Percentiles rank a stretch among this genome's conserved stretches.
phyloP scores from a whole-genome alignment of 2,797 vertebrate genomes.

The Champsocephalus gunnari region DNA sequence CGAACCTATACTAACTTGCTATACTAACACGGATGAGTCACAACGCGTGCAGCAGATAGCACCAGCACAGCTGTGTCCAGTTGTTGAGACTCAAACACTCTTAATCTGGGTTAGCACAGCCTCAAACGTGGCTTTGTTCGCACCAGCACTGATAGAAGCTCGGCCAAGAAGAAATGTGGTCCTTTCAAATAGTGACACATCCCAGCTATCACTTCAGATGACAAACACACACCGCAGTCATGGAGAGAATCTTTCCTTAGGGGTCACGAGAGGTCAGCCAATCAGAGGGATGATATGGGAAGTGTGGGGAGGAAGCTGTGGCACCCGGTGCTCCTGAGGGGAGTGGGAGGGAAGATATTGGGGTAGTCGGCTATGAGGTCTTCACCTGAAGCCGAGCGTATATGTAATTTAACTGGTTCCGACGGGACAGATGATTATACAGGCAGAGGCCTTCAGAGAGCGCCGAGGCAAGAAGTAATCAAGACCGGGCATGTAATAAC shows the following conservation, averaged over 20 bases:
- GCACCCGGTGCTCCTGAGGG: background rate
- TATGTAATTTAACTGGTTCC: background rate
- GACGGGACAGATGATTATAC: background rate
- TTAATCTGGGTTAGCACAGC: constrained; percentile 20
- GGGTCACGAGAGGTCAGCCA: constrained; percentile 39
- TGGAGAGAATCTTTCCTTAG: constrained; percentile 46
- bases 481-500: background rate
- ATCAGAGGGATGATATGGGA: constrained; percentile 6
- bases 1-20: background rate
- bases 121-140: constrained; percentile 44
- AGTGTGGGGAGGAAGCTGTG: background rate
- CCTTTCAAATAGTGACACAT: constrained; percentile 29
- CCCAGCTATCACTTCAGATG: constrained; percentile 31
- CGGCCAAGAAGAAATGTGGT: constrained; percentile 37
- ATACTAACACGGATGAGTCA: background rate
- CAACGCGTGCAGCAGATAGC: background rate
- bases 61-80: constrained; percentile 37
- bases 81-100: constrained; percentile 31
- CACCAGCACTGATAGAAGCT: constrained; percentile 30
- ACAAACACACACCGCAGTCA: constrained; percentile 48
- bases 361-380: background rate
- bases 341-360: background rate
- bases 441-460: background rate
- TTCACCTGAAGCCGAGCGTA: background rate
- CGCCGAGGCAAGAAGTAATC: background rate